Base-by-base conservation (phyloP, 1,140 invertebrate genomes). In the Lucilia cuprina region DNA sequence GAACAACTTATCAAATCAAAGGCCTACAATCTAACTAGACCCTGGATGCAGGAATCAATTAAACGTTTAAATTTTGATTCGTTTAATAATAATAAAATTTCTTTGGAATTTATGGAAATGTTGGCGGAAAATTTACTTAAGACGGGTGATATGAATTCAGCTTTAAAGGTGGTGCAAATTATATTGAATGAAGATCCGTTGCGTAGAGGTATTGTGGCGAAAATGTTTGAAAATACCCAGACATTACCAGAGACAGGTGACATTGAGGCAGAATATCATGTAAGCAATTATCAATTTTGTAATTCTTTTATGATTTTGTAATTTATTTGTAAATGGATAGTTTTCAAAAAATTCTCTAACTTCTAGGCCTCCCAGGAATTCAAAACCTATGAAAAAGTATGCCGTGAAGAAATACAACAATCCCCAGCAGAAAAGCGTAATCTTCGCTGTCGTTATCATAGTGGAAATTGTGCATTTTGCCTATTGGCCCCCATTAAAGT, bases 21-120 rank as follows among this genome's bases (percentile, higher is more conserved):
- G 60, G 98, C 99, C 92, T 98, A 96, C 91, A 97, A 97, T 88
- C 98, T 99, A 90, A 97, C 98, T 0, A 94, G 96, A 8, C 90
- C 97, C 55, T 99, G 98, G 98, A 97, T 99, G 96, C 93, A 95
- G 83, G 96, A 98, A 91, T 96, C 98, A 10, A 93, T 98, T 86
- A 92, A 94, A 65, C 93, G 94, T 65, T 88, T 93, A 9, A 92
- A 92, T 70, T 94, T 94, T 87, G 94, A 94, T 85, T 77, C 83
- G 5, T 47, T 41, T 55, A 49, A 94, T 50, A 93, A 92, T 7
- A 94, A 95, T 87, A 93, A 94, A 82, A 96, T 98, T 86, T 96
- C 87, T 65, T 85, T 90, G 34, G 88, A 90, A 50, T 88, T 85
- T 84, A 89, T 89, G 87, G 89, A 90, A 84, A 84, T 84, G 50